Percentiles rank a stretch among this genome's conserved stretches.
Conservation (phyloP, 2,888 invertebrate genomes). For the Sarcophaga subvicina region DNA sequence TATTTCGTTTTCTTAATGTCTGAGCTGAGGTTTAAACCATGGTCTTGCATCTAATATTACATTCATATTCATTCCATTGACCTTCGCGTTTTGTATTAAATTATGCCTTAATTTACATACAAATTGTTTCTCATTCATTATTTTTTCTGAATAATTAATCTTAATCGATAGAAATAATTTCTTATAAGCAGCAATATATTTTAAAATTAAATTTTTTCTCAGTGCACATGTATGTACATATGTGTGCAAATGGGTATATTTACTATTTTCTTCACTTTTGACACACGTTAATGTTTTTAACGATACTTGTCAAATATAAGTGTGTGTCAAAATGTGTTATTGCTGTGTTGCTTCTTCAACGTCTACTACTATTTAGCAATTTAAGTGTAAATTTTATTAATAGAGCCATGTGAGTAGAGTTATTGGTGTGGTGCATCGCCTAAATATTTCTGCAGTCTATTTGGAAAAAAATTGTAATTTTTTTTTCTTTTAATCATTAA, state of each 20-base stretch:
- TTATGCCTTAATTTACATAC: no score
- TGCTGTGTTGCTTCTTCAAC: slow-evolving; percentile 1
- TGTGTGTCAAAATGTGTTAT: background rate
- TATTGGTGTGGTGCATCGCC: slow-evolving; percentile 30
- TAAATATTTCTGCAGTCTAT: slow-evolving; percentile 17
- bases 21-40: no score
- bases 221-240: slow-evolving; percentile 17
- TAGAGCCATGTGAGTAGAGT: no score
- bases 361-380: slow-evolving; percentile 21
- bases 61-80: no score
- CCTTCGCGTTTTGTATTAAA: no score
- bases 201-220: background rate
- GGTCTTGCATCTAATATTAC: no score
- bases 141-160: no score
- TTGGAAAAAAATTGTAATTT: slow-evolving; percentile 29
- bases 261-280: slow-evolving; percentile 30
- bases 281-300: slow-evolving; percentile 59
- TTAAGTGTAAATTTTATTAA: background rate
- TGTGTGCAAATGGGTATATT: background rate
- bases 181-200: no score
- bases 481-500: slow-evolving; percentile 49
- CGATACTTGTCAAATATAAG: slow-evolving; percentile 48
- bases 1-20: no score
- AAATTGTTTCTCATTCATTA: no score
- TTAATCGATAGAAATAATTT: no score